phyloP scores from a whole-genome alignment of 2,797 vertebrate genomes.

The Aplochiton taeniatus region DNA sequence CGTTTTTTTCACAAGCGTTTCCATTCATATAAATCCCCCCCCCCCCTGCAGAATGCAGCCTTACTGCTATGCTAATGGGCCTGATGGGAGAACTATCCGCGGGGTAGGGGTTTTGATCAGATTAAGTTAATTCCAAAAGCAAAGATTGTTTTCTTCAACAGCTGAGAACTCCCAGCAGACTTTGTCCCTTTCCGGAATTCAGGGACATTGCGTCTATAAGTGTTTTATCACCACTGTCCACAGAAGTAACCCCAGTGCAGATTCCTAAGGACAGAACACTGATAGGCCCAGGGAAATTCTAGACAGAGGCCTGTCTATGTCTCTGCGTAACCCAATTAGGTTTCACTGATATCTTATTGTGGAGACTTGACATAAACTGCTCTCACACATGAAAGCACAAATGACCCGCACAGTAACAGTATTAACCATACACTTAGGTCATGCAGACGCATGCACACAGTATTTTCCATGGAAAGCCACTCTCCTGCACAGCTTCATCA shows the following conservation, averaged over 20 bases:
- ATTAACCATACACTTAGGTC: no score
- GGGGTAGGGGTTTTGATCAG: neutral
- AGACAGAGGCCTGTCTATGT: no score
- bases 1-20: neutral
- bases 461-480: no score
- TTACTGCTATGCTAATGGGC: no score
- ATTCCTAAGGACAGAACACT: neutral
- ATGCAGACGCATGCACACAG: no score
- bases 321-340: no score
- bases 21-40: neutral
- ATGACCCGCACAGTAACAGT: no score
- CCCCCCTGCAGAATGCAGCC: neutral
- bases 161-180: constrained; percentile 10
- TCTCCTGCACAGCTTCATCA: no score
- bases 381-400: no score
- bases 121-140: neutral
- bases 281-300: neutral
- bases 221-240: constrained; percentile 1
- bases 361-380: no score
- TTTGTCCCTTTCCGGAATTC: constrained; percentile 24
- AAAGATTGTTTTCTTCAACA: neutral
- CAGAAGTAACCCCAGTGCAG: neutral
- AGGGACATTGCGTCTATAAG: constrained; percentile 1
- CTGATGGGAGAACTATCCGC: no score
- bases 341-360: no score